Base-by-base conservation (phyloP, 1,140 invertebrate species). In the Frieseomelitta varia region DNA sequence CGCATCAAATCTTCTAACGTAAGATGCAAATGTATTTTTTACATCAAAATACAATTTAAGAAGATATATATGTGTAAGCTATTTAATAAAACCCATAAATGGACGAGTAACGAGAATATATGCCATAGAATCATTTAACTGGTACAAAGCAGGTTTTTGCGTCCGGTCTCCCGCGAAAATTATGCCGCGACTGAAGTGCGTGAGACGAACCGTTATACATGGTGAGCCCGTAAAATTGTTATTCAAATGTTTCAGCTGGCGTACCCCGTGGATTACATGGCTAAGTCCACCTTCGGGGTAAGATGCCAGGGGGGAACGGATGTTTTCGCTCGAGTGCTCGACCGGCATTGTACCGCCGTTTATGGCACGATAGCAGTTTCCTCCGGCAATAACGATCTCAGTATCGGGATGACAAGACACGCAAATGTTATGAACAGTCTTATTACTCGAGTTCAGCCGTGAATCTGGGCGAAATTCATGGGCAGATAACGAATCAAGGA, bases 351-450 rank as follows among this genome's bases (percentile, higher is more conserved):
- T 87, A 75, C 30, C 34, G 17, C 56, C 47, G 24, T 39, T 86
- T 87, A 86, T 53, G 75, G 58, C 73, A 30, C 19, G 79, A 82
- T 86, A 87, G 86, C 73, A 87, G 85, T 87, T 87, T 55, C 79
- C 81, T 67, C 15, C 39, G 47, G 58, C 53, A 65, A 65, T 86
- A 87, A 87, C 27, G 39, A 87, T 78, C 55, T 21, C 65, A 17
- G 76, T 79, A 76, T 83, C 53, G 55, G 34, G 27, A 68, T n/a
- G 63, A 56, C 80, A 73, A 24, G 80, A 74, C 71, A 83, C 63
- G 71, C 61, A 34, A 68, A 63, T n/a, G 67, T 77, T 83, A 65
- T 58, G 47, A 76, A 53, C 53, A 56, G 30, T 63, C 81, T 69
- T 10, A 24, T 58, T 56, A 39, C 47, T 21, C 11, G n/a, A 6